These are phyloP conservation scores for Operophtera brumata DNA, from an alignment of 2,888 invertebrate genomes.

Conservation along the genomic window DNA sequence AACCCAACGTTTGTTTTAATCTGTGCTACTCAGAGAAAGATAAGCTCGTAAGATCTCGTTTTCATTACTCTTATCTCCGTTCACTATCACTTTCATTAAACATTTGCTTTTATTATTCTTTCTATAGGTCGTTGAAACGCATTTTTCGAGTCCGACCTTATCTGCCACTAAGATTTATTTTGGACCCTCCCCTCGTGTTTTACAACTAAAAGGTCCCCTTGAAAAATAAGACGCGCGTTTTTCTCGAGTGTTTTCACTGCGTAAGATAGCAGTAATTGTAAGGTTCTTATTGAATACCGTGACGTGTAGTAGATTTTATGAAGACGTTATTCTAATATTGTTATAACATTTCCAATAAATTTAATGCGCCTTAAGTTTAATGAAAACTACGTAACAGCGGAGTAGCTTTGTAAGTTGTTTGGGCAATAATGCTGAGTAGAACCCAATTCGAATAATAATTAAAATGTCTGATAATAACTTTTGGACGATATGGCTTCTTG, in stretches of 20 bases:
- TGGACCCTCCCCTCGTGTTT: conserved; percentile 18
- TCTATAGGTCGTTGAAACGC: conserved; percentile 41
- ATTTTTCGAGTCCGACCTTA: conserved; percentile 23
- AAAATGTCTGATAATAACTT: too few species aligned
- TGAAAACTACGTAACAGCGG: too few species aligned
- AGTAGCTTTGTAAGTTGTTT: too few species aligned
- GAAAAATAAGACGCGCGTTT: conserved; percentile 8
- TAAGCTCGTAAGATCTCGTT: conserved; percentile 14
- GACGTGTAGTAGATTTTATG: neutral
- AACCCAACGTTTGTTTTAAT: conserved; percentile 11
- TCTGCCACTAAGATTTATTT: conserved; percentile 24
- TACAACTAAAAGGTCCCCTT: conserved; percentile 14
- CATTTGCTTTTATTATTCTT: conserved; percentile 43
- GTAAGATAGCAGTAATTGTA: neutral
- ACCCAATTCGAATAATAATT: too few species aligned
- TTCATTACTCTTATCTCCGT: conserved; percentile 26
- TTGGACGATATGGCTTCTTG: too few species aligned
- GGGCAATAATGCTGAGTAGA: too few species aligned
- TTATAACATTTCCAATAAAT: too few species aligned
- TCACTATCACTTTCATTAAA: conserved; percentile 32
- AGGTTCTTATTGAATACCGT: conserved; percentile 1
- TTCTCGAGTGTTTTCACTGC: conserved; percentile 1
- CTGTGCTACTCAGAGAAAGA: conserved; percentile 11
- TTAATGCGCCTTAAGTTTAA: too few species aligned
- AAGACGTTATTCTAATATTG: neutral